Evolutionary conservation across 1,140 invertebrate species (phyloP).

Genomic region (Cherax quadricarinatus): DNA sequence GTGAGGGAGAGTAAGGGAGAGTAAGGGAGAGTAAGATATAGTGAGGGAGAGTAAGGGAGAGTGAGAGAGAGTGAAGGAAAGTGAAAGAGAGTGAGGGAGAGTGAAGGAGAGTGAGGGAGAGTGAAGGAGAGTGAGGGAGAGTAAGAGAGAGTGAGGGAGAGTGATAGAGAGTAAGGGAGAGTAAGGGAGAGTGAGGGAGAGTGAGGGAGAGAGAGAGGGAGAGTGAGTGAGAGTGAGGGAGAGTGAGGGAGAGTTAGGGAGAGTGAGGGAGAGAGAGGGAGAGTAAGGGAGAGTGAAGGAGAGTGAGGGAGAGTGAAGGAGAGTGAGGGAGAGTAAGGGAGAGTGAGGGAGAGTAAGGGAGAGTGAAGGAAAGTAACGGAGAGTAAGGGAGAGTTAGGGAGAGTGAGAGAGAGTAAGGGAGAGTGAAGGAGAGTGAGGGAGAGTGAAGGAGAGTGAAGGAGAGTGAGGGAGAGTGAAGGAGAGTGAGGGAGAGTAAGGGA

Average conservation of each 20-base stretch:
- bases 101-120: neutral
- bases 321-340: too few relatives aligned
- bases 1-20: too few relatives aligned
- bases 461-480: too few relatives aligned
- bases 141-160: too few relatives aligned
- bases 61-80: too few relatives aligned
- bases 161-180: neutral
- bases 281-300: neutral
- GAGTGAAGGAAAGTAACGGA: neutral
- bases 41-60: too few relatives aligned
- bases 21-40: too few relatives aligned
- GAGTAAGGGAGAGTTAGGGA: constrained; percentile 10
- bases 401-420: neutral
- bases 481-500: too few relatives aligned
- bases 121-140: too few relatives aligned
- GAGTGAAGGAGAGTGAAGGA: too few relatives aligned
- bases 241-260: neutral
- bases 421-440: neutral
- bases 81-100: neutral
- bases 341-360: neutral
- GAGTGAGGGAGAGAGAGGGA: too few relatives aligned
- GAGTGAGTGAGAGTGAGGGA: neutral
- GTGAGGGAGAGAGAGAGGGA: neutral
- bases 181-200: neutral
- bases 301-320: too few relatives aligned